Base-by-base conservation (phyloP, 2,888 invertebrate genomes). In the Oasisia sp. region DNA sequence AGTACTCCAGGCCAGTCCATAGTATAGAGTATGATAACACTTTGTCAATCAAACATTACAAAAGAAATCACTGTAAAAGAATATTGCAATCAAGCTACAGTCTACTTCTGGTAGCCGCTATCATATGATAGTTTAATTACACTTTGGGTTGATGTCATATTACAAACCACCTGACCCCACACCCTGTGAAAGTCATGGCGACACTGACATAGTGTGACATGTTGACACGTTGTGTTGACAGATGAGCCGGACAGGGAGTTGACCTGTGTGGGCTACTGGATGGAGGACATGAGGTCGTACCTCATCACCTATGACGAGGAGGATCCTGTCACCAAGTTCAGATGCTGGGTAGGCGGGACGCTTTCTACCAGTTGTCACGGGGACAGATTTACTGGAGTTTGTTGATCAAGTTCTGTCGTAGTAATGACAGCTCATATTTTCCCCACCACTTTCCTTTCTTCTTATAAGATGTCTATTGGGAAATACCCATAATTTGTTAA, bases 261-360 rank as follows among this genome's bases (percentile, higher is more conserved):
- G 98, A 98, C 98, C 96, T 99, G 99, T 96, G 98, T 99, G 94
- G 99, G 99, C 0, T 99, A 97, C 96, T 99, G 99, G 99, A 99
- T 99, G 96, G 99, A 99, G 96, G 99, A 99, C 97, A 97, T 99
- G 89, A 98, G 98, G 96, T 99, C 99, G 0, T 99, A 99, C 96
- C 97, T 99, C 90, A 98, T 99, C 92, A 99, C 99, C 0, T 99
- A 98, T 96, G 99, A 99, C 96, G 99, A 99, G 95, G 97, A 99
- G 95, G 99, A 99, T 97, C 98, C 99, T 0, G 98, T 98, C 95
- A 99, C 99, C 4, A 98, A 98, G 96, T 99, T 99, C 96, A 97
- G 99, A 95, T 99, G 99, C 96, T 99, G 99, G 99, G 99, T 99
- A 90, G 94, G 96, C 95, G 32, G 27, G 27, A 74, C n/a, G 27